Percentiles rank a stretch among this genome's conserved stretches.
Conservation (phyloP, 2,797 vertebrate genomes). For the Falco columbarius region DNA sequence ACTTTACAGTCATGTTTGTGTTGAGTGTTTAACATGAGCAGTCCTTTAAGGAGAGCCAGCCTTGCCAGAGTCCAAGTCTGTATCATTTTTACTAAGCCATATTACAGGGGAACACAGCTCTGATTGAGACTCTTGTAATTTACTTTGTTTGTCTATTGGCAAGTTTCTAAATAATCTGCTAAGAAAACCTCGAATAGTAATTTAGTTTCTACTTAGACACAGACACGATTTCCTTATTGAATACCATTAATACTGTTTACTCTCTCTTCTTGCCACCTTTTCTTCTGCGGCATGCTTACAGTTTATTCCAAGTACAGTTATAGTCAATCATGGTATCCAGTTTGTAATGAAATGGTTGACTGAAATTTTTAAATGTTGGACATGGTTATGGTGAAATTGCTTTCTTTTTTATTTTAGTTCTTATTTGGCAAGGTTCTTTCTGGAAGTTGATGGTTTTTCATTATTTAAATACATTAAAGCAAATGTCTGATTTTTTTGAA, state of each 20-base stretch:
- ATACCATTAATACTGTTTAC: conserved; percentile 40
- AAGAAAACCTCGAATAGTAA: conserved; percentile 30
- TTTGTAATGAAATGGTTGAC: neutral
- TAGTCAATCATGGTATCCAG: neutral
- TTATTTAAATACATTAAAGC: neutral
- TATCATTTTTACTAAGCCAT: conserved; percentile 26
- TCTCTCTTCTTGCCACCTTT: neutral
- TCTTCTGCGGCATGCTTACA: neutral
- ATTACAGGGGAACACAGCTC: conserved; percentile 13
- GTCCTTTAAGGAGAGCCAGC: neutral
- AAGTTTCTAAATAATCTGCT: conserved; percentile 54
- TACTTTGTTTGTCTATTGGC: conserved; percentile 56
- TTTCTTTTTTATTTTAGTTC: neutral
- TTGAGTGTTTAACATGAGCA: neutral
- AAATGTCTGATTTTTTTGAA: neutral
- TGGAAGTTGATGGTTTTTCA: neutral
- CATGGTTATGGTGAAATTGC: neutral
- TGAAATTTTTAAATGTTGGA: neutral
- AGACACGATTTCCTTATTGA: conserved; percentile 44
- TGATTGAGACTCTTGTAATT: conserved; percentile 48
- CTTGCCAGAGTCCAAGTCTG: neutral
- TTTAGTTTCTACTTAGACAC: conserved; percentile 52
- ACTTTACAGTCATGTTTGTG: neutral
- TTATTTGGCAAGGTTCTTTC: neutral
- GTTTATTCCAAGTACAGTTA: conserved; percentile 2